Evolutionary conservation across 2,797 vertebrate genomes (phyloP), one percentile per base, ranked within the genome.

Genomic region (Poeciliopsis presidionis): DNA sequence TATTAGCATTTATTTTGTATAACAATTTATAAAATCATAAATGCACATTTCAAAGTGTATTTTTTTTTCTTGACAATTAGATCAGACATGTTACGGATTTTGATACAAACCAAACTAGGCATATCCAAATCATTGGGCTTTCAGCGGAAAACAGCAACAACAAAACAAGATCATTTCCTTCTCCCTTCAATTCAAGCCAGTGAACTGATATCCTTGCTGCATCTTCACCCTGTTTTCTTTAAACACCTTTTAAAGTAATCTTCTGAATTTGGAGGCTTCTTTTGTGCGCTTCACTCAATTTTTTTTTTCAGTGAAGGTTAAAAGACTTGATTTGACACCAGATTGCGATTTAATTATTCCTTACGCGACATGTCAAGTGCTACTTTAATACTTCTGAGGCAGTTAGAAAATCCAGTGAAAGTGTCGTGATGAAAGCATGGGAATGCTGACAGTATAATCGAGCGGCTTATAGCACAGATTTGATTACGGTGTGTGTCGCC

Each of bases 311-410:
- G 75, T 84, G 57, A 87, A 80, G 78, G 61, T 87, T 79, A 55
- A 55, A 87, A 72, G 72, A 85, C 81, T 81, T 65, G 55, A 87
- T 89, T 75, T 83, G 89, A 87, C 83, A 77, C 73, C 22, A 63
- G 73, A 85, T 83, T 82, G 72, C 76, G 84, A 88, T 92, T 87
- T 91, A 91, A 92, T 94, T 88, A 87, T 82, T 72, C 45, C 20
- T 77, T 61, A 82, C 78, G 45, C 81, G 73, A 89, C 78, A 87
- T 87, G 86, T 90, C 86, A 88, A 83, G 86, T 74, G 86, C 75
- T 80, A 74, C 84, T 78, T 83, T 76, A 91, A 89, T 47, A 79
- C 74, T 77, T 91, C 73, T 76, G 81, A 87, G 84, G 77, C 76
- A 78, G 81, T 76, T 69, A 63, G 79, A 74, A 83, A 85, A 89